These are phyloP conservation scores for Polypedilum pembai DNA, from an alignment of 1,140 invertebrate species.

Conservation along the genomic window DNA sequence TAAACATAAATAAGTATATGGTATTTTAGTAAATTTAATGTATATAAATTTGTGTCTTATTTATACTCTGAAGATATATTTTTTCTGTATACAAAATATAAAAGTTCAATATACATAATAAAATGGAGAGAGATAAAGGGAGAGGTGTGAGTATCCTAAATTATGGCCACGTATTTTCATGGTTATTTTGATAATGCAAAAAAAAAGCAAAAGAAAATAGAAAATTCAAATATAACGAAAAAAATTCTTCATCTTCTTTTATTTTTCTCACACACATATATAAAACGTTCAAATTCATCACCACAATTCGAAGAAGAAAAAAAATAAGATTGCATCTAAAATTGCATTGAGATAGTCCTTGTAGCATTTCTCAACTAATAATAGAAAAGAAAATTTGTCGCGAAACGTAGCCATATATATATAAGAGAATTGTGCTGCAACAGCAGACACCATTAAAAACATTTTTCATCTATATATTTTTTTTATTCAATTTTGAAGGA, in stretches of 20 bases:
- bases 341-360: slow-evolving; percentile 30
- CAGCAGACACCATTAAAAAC: too few relatives aligned
- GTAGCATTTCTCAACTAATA: slow-evolving; percentile 27
- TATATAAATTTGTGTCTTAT: slow-evolving; percentile 16
- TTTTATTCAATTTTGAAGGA: too few relatives aligned
- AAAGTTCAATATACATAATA: slow-evolving; percentile 29
- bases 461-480: too few relatives aligned
- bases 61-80: neutral
- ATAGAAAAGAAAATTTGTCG: neutral
- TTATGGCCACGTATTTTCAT: slow-evolving; percentile 30
- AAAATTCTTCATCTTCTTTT: neutral
- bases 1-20: slow-evolving; percentile 30
- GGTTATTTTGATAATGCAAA: slow-evolving; percentile 29
- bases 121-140: neutral
- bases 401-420: slow-evolving; percentile 26
- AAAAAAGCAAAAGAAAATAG: slow-evolving; percentile 29
- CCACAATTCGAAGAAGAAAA: neutral
- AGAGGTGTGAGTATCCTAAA: neutral
- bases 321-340: neutral
- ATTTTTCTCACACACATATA: neutral
- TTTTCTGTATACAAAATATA: neutral
- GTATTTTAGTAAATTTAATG: slow-evolving; percentile 19
- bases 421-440: slow-evolving; percentile 14
- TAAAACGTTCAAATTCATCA: neutral
- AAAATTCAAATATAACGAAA: neutral